Evolutionary conservation across 2,888 invertebrate genomes (phyloP), one percentile per base, ranked within the genome.

Genomic region (Osedax fenrisi): DNA sequence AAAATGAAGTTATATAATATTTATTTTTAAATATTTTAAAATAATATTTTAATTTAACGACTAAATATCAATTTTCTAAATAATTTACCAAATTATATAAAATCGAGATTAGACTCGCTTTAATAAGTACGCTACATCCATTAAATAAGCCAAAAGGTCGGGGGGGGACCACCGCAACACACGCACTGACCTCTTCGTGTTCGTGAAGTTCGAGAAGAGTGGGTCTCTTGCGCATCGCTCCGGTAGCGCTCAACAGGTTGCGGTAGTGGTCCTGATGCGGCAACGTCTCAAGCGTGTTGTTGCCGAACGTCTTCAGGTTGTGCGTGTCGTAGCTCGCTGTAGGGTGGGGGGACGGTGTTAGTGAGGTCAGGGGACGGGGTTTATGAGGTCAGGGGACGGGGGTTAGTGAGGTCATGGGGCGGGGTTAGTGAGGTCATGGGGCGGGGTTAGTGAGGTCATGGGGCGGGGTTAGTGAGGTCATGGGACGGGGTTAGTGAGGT

Each of bases 231-330:
- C 77, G 77, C 59, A 81, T 78, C 26, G 80, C 81, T 3, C 81
- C 82, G 64, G 80, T 80, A 2, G 83, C 89, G 2, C 84, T 83
- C 73, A 81, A 77, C 0, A 90, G 89, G 82, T 90, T 89, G 81
- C 91, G 88, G 82, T 92, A 92, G 83, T 92, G 90, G 82, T 92
- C 91, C 85, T 91, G 87, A 75, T 91, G 86, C 0, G 92, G 92
- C 56, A 92, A 83, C 0, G 90, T 90, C 83, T 92, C 92, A 79
- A 90, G 88, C 0, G 90, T 90, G 75, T 90, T 86, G 68, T 80
- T 78, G 41, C 81, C 80, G 72, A 83, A 79, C 72, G 82, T 82
- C 64, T 81, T 80, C 23, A 81, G 75, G 77, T 82, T 81, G 64
- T 90, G 92, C 71, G 92, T 92, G 85, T 92, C 81, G 72, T 81